These are phyloP conservation scores for Charanyca ferruginea DNA, from an alignment of 2,888 invertebrate genomes.

Conservation along the genomic window DNA sequence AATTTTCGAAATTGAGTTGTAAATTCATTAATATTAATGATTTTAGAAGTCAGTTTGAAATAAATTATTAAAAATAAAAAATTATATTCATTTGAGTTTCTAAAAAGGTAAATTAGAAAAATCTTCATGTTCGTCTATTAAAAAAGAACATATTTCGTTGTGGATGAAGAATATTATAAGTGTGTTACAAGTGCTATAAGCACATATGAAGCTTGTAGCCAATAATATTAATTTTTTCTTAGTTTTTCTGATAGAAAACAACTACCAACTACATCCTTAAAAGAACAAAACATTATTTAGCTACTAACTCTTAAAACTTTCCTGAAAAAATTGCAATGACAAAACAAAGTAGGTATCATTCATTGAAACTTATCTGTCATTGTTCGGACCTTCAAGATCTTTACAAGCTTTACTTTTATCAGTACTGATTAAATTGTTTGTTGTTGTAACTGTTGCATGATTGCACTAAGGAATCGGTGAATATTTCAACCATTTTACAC, in stretches of 20 bases:
- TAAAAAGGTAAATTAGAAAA: background rate
- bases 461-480: background rate
- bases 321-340: constrained; percentile 2
- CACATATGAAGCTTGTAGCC: background rate
- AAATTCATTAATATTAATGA: background rate
- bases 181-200: background rate
- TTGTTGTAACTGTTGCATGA: background rate
- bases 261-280: background rate
- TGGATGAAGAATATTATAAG: background rate
- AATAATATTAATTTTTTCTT: too few relatives aligned
- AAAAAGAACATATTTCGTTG: background rate
- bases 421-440: constrained; percentile 7
- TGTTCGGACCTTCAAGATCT: constrained; percentile 5
- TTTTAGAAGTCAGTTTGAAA: background rate
- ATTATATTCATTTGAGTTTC: background rate
- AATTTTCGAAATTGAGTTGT: background rate
- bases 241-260: too few relatives aligned
- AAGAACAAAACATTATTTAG: background rate
- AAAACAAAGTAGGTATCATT: constrained; percentile 2
- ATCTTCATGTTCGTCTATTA: background rate
- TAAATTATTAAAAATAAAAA: too few relatives aligned
- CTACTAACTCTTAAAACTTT: background rate
- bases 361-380: constrained; percentile 39
- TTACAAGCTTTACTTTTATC: constrained; percentile 9
- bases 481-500: background rate